phyloP scores from a whole-genome alignment of 1,140 invertebrate species.

The Oncopeltus fasciatus region DNA sequence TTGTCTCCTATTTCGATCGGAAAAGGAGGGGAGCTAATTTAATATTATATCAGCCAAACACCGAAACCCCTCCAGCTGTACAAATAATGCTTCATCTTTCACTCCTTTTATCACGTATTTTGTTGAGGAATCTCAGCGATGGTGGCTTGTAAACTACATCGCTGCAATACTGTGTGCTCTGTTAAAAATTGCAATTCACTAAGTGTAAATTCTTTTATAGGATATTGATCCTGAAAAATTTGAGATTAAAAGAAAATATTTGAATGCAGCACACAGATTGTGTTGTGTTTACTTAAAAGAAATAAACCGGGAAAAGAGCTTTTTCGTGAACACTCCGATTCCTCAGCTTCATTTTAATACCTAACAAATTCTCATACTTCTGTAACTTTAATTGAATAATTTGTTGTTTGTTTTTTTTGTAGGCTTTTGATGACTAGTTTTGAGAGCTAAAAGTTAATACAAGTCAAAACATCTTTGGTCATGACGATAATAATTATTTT shows the following conservation, averaged over 20 bases:
- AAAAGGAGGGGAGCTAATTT: background rate
- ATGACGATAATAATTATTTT: too few species aligned
- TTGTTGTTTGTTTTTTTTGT: too few species aligned
- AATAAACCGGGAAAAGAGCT: constrained; percentile 45
- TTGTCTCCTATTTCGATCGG: constrained; percentile 8
- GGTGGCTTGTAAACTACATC: constrained; percentile 23
- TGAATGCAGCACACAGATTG: constrained; percentile 33
- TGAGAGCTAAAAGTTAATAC: too few species aligned
- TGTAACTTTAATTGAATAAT: too few species aligned
- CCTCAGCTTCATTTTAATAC: background rate
- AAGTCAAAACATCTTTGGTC: too few species aligned
- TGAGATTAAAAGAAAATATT: background rate
- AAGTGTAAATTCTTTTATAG: constrained; percentile 20
- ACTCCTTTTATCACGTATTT: background rate
- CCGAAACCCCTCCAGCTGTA: background rate
- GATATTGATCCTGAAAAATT: constrained; percentile 22
- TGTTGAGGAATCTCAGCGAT: constrained; percentile 7
- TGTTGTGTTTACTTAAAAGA: constrained; percentile 54
- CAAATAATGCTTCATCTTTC: background rate
- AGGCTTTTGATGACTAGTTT: too few species aligned
- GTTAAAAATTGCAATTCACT: too few species aligned
- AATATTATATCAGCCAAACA: too few species aligned
- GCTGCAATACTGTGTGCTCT: constrained; percentile 20
- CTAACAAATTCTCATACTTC: too few species aligned
- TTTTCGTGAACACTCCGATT: constrained; percentile 52